Conservation (phyloP, 2,888 invertebrate species). For the Agonopterix alstromeriana region DNA sequence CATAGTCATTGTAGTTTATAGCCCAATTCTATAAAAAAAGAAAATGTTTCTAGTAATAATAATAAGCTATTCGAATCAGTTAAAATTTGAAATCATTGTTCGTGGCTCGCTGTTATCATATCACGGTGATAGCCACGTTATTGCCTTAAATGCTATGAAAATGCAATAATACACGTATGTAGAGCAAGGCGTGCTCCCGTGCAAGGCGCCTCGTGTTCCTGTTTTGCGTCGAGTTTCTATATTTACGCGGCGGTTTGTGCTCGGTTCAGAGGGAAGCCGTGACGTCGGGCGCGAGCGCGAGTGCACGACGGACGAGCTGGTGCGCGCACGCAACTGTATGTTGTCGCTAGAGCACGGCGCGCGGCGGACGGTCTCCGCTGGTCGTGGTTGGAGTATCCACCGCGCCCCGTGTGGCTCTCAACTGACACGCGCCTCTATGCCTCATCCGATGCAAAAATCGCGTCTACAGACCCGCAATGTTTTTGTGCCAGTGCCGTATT, state of each 20-base stretch:
- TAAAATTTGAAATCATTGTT: too few species aligned
- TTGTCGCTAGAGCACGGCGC: slow-evolving; percentile 18
- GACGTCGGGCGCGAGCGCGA: slow-evolving; percentile 38
- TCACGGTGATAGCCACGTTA: background rate
- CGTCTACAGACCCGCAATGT: slow-evolving; percentile 29
- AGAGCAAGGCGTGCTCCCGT: slow-evolving; percentile 36
- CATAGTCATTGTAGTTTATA: too few species aligned
- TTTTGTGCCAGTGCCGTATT: slow-evolving; percentile 36
- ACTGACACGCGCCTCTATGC: slow-evolving; percentile 15
- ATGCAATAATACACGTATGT: background rate
- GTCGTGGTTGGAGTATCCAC: slow-evolving; percentile 7
- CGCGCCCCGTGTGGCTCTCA: background rate
- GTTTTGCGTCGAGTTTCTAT: slow-evolving; percentile 63
- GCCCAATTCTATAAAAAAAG: too few species aligned
- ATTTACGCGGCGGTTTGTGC: slow-evolving; percentile 66
- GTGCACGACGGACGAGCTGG: slow-evolving; percentile 11
- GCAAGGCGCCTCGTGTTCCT: slow-evolving; percentile 62
- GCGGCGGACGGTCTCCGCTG: slow-evolving; percentile 33
- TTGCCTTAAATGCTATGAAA: background rate
- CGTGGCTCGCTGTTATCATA: too few species aligned
- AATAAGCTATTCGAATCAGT: too few species aligned
- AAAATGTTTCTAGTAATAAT: too few species aligned
- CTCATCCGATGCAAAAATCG: slow-evolving; percentile 30
- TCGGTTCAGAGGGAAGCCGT: slow-evolving; percentile 51
- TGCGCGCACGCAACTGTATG: slow-evolving; percentile 12